Evolutionary conservation across 2,888 invertebrate species (phyloP).

Genomic region (Branchipolynoe longqiensis): DNA sequence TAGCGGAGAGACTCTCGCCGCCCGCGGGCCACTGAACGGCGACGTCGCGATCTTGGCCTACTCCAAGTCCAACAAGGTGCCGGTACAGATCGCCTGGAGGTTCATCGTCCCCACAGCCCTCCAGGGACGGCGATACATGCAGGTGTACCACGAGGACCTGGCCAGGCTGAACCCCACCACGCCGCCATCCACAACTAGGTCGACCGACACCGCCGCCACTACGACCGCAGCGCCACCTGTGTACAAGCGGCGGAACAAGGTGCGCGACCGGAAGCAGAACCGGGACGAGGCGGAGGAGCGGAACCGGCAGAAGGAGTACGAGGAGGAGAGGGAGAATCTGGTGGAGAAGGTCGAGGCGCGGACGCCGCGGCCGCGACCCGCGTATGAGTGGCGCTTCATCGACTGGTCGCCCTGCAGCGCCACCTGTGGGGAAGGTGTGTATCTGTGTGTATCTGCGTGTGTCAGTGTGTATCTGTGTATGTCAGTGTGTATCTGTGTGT

Average conservation of each 20-base stretch:
- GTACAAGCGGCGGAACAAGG: neutral
- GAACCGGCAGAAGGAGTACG: neutral
- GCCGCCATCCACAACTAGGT: conserved; percentile 64
- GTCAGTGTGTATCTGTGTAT: too few relatives aligned
- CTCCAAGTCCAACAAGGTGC: conserved; percentile 53
- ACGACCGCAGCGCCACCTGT: conserved; percentile 70
- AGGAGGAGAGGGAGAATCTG: conserved; percentile 20
- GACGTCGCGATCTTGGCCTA: conserved; percentile 30
- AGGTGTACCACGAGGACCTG: conserved; percentile 14
- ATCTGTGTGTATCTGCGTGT: neutral
- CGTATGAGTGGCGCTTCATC: conserved; percentile 48
- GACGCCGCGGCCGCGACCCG: neutral
- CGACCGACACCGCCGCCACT: conserved; percentile 70
- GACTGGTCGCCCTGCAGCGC: conserved; percentile 56
- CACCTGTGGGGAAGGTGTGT: conserved; percentile 58
- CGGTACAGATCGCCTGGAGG: conserved; percentile 64
- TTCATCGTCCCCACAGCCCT: conserved; percentile 10
- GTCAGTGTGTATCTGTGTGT: too few relatives aligned
- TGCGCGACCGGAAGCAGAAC: neutral
- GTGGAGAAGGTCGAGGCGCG: conserved; percentile 6
- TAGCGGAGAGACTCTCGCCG: conserved; percentile 68
- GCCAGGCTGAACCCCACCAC: conserved; percentile 21
- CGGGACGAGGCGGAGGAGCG: neutral
- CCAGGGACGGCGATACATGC: conserved; percentile 13
- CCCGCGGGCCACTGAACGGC: conserved; percentile 72